Base-by-base conservation (phyloP, 1,140 invertebrate species). In the Marisa cornuarietis region DNA sequence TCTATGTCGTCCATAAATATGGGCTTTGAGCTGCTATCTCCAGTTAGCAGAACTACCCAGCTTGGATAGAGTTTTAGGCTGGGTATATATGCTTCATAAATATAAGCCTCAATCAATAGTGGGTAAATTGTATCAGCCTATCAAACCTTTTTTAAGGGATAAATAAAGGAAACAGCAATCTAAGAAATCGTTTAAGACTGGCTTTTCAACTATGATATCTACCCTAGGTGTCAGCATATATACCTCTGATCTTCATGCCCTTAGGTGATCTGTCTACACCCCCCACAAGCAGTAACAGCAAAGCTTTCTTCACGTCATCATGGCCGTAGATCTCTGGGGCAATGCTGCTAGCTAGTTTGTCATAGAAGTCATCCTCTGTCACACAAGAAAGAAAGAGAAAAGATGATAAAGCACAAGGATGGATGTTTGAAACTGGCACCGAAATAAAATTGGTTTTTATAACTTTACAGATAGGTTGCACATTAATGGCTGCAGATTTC, bases 271-370 rank as follows among this genome's bases (percentile, higher is more conserved):
- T 95, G 88, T 99, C 97, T 0, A 99, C 97, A 66, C 98, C 98
- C 20, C 99, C 99, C 5, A 99, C 97, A 0, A 99, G 92, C 73
- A 99, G 91, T 71, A 99, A 90, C 8, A 99, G 89, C 31, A 99
- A 90, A 0, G 98, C 98, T 91, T 99, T 99, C 91, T 99, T 99
- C 0, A 99, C 95, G 92, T 99, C 98, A 85, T 98, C 94, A 88
- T 99, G 96, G 0, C 99, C 99, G 89, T 98, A 99, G 87, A 99
- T 99, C 93, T 99, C 99, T 0, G 99, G 99, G 61, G 99, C 98
- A 85, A 99, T 94, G 81, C 96, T 98, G 71, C 92, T 93, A 9
- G 99, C 97, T 85, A 99, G 92, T 89, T 97, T 96, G 9, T 95
- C 94, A 89, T 99, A 99, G 89, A 99, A 96, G 87, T 98, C 95